A percentile compares a stretch with the other conserved stretches of the same genome.
phyloP scores from a whole-genome alignment of 1,140 invertebrate species.

The Drosophila punjabiensis region DNA sequence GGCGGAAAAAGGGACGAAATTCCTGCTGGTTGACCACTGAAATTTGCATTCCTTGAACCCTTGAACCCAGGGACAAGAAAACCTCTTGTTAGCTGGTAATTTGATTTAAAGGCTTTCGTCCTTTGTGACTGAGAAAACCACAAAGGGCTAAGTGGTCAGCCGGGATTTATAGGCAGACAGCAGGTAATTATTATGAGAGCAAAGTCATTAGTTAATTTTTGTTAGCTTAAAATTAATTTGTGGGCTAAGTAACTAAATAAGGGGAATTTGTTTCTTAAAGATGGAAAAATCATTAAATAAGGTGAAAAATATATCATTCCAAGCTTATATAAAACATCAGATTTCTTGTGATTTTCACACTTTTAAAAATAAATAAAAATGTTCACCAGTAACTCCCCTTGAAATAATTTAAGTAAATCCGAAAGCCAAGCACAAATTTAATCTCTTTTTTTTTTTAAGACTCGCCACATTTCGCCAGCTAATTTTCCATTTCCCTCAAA shows the following conservation, averaged over 20 bases:
- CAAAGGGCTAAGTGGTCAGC: not conserved
- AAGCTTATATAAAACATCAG: too few species aligned
- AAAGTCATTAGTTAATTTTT: not conserved
- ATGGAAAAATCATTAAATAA: too few species aligned
- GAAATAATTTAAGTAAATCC: not conserved
- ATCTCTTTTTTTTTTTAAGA: conserved; percentile 26
- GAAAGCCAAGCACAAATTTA: conserved; percentile 4
- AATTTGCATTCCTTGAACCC: conserved; percentile 68
- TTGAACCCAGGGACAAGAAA: conserved; percentile 40
- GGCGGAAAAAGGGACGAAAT: conserved; percentile 52
- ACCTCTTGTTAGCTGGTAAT: conserved; percentile 68
- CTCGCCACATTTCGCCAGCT: conserved; percentile 1
- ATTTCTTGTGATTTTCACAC: too few species aligned
- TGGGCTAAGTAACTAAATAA: too few species aligned
- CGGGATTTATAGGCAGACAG: not conserved
- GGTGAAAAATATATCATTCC: too few species aligned
- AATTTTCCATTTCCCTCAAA: conserved; percentile 29
- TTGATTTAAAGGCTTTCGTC: conserved; percentile 65
- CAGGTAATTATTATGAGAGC: not conserved
- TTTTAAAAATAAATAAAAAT: not conserved
- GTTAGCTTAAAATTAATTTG: too few species aligned
- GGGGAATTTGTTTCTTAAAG: too few species aligned
- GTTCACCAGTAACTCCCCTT: too few species aligned
- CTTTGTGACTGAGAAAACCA: conserved; percentile 8
- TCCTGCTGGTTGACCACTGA: conserved; percentile 16